Percentiles rank a stretch among this genome's conserved stretches.
Evolutionary conservation across 2,113 vertebrate genomes (phyloP).

Genomic region (Rhinoderma darwinii): DNA sequence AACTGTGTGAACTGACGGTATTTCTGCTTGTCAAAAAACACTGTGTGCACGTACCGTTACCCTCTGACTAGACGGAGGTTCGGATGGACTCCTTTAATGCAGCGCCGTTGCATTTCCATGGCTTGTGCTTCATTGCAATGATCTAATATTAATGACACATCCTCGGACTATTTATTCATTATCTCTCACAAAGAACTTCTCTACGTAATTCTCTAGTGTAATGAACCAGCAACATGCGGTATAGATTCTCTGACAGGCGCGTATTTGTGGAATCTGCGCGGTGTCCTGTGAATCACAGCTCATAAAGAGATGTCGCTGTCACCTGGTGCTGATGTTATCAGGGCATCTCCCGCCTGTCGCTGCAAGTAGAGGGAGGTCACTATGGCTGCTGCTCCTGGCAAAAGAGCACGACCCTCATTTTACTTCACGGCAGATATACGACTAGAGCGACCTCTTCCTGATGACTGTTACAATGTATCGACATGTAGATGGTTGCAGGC

Average conservation of each 20-base stretch:
- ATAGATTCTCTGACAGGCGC: background rate
- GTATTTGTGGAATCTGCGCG: slow-evolving; percentile 25
- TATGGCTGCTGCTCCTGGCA: background rate
- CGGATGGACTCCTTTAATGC: background rate
- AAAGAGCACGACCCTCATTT: background rate
- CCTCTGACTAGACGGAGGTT: too few species aligned
- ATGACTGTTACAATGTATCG: background rate
- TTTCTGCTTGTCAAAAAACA: too few species aligned
- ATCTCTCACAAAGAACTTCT: background rate
- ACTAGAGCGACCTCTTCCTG: background rate
- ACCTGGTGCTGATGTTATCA: background rate
- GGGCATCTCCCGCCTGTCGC: background rate
- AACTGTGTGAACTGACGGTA: too few species aligned
- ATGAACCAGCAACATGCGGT: background rate
- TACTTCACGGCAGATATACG: background rate
- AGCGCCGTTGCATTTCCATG: background rate
- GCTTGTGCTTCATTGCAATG: background rate
- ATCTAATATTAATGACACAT: background rate
- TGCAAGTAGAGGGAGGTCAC: background rate
- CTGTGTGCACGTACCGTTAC: too few species aligned
- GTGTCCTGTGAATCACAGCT: slow-evolving; percentile 14
- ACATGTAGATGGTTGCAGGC: background rate
- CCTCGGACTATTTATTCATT: background rate
- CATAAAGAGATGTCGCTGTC: background rate
- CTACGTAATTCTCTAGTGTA: background rate